Evolutionary conservation across 2,113 vertebrate species (phyloP).

Genomic region (Acrocephalus kingi): DNA sequence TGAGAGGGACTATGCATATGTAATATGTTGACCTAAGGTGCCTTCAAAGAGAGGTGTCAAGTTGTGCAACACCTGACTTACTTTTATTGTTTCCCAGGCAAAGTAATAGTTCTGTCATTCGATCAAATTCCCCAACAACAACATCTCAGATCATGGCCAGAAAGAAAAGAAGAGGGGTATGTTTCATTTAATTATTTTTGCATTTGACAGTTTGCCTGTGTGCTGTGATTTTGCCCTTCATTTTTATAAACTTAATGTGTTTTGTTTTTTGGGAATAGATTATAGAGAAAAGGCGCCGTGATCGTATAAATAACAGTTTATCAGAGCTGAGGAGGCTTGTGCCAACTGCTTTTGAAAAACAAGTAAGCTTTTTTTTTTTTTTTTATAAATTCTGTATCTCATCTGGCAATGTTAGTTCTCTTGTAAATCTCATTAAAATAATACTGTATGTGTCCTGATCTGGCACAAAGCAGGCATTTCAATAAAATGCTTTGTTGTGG

Average conservation of each 20-base stretch:
- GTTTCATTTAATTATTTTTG: conserved; percentile 14
- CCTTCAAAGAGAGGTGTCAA: not conserved
- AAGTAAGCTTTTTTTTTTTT: conserved; percentile 77
- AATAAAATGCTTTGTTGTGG: conserved; percentile 85
- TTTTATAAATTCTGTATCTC: conserved; percentile 46
- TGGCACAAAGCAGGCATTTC: conserved; percentile 74
- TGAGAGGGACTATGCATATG: not conserved
- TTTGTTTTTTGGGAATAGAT: conserved; percentile 79
- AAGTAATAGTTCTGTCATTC: conserved; percentile 78
- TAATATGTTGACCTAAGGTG: not conserved
- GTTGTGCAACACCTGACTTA: conserved; percentile 53
- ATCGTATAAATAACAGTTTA: conserved; percentile 96
- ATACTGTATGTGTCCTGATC: conserved; percentile 76
- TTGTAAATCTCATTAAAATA: conserved; percentile 79
- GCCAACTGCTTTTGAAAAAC: conserved; percentile 94
- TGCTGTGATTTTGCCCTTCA: conserved; percentile 32
- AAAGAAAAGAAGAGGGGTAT: conserved; percentile 91
- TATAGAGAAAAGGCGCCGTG: conserved; percentile 94
- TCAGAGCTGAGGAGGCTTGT: conserved; percentile 91
- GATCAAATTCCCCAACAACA: conserved; percentile 87
- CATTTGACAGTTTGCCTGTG: not conserved
- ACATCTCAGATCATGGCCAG: conserved; percentile 91
- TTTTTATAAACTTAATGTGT: conserved; percentile 50
- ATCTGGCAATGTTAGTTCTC: conserved; percentile 71
- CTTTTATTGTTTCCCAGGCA: conserved; percentile 75